Evolutionary conservation across 2,113 vertebrate species (phyloP), one percentile per base, ranked within the genome.

Genomic region (Physeter macrocephalus): DNA sequence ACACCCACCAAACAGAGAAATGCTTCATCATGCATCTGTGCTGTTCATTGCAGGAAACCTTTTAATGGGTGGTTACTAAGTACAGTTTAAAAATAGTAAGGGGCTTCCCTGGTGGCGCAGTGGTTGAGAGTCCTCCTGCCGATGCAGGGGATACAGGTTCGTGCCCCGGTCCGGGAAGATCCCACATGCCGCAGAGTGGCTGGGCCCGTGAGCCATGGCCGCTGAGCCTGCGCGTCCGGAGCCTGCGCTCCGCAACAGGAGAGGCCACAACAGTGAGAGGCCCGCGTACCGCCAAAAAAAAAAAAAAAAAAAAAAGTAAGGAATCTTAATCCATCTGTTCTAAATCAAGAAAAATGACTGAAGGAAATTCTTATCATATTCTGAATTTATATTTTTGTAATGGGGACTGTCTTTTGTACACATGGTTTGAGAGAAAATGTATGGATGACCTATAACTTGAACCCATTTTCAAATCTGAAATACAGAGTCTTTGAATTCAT

Each of bases 311-410:
- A 52, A 71, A 82, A 46, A 77, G 34, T 31, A 69, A 75, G 64
- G 57, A 77, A 64, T 77, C 92, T 93, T 71, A 41, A 61, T 52
- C n/a, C n/a, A 69, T n/a, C 71, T 57, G 61, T 20, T 39, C 36
- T 43, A 52, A 90, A 61, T 34, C 20, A 41, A 90, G 36, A 87
- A 75, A 84, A 72, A 12, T 11, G 7, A 66, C 20, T 18, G 17
- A 36, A 87, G 27, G 41, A 66, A 20, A 78, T 62, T 74, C 74
- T 67, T 62, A 61, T 21, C 29, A 49, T 77, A 49, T 31, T 89
- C 72, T 91, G 49, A 88, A 94, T 25, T 49, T 86, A 77, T 84
- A 17, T 54, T 36, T 75, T 64, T 59, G 41, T 36, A 74, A 81
- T n/a, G 18, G 11, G 8, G 31, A 8, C 82, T 80, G 17, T 71